Evolutionary conservation across 2,113 vertebrate species (phyloP).

Genomic region (Heloderma charlesbogerti): DNA sequence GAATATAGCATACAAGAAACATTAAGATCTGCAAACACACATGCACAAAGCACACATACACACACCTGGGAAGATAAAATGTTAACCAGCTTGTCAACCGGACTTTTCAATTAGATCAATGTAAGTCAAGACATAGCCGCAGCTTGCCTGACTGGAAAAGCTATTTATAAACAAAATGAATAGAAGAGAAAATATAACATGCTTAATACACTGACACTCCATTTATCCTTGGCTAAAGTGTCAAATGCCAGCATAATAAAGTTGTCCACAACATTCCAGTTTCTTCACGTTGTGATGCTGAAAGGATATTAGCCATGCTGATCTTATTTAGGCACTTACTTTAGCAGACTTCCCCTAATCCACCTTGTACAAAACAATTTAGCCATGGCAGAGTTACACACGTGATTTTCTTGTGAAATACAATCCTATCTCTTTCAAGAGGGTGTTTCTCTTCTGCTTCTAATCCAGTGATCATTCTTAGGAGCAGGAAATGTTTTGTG

Average conservation of each 20-base stretch:
- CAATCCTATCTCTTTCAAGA: background rate
- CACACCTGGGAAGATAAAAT: background rate
- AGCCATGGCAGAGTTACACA: constrained; percentile 7
- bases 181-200: constrained; percentile 42
- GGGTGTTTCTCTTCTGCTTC: background rate
- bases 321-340: constrained; percentile 17
- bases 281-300: background rate
- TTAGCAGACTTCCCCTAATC: constrained; percentile 6
- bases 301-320: constrained; percentile 12
- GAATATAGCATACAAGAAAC: background rate
- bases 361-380: constrained; percentile 16
- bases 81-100: background rate
- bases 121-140: background rate
- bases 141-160: background rate
- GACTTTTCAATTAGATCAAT: background rate
- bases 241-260: constrained; percentile 33
- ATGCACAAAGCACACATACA: background rate
- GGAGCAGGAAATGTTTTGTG: background rate
- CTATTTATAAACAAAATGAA: constrained; percentile 40
- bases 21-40: background rate
- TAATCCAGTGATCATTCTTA: background rate
- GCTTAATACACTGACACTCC: background rate
- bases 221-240: constrained; percentile 25
- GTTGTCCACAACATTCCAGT: constrained; percentile 39
- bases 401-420: background rate